Conservation (phyloP, 2,113 vertebrate species). For the Nipponia nippon region DNA sequence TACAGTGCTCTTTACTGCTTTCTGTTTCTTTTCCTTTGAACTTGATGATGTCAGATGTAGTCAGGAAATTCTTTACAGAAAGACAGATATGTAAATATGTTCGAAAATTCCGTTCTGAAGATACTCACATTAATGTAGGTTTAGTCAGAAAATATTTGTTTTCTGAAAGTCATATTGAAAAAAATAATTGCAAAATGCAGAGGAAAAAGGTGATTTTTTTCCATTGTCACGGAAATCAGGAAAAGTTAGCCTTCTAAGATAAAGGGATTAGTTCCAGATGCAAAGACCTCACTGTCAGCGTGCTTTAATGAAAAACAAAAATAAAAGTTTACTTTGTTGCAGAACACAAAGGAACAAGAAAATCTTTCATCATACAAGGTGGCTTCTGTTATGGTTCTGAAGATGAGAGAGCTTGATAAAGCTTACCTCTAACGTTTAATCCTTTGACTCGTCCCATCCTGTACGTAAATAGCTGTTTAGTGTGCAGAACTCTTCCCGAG, state of each 20-base stretch:
- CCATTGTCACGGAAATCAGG: not conserved
- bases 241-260: not conserved
- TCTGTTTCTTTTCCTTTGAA: not conserved
- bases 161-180: not conserved
- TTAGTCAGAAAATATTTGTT: not conserved
- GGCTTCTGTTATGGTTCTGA: not conserved
- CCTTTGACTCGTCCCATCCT: not conserved
- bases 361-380: not conserved
- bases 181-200: not conserved
- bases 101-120: not conserved
- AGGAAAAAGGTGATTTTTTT: accelerated
- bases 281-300: not conserved
- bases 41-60: not conserved
- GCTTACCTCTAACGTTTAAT: not conserved
- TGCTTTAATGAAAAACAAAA: not conserved
- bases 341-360: not conserved
- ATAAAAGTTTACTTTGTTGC: not conserved
- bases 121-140: not conserved
- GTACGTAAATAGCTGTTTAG: not conserved
- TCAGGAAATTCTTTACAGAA: not conserved
- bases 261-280: not conserved
- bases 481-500: not conserved
- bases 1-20: not conserved
- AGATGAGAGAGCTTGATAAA: not conserved
- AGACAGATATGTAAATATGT: accelerated